Evolutionary conservation across 2,113 vertebrate genomes (phyloP).

Genomic region (Struthidea cinerea): DNA sequence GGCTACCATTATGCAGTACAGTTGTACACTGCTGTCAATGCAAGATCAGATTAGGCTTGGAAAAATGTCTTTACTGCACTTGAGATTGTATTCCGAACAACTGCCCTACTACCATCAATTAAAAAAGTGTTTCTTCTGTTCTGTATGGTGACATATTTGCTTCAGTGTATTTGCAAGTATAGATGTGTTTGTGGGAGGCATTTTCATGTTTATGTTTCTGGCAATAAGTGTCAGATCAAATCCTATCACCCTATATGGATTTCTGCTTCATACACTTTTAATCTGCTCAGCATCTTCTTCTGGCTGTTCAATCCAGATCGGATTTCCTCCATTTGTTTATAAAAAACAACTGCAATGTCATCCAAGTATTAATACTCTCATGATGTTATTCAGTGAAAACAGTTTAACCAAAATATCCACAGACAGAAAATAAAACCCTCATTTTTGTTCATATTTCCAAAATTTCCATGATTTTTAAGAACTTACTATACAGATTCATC

Average conservation of each 20-base stretch:
- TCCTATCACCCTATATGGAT: not conserved
- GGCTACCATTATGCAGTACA: not conserved
- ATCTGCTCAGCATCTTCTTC: not conserved
- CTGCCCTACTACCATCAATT: not conserved
- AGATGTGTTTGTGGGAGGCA: not conserved
- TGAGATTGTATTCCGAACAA: not conserved
- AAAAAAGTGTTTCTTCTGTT: not conserved
- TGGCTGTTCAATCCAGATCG: not conserved
- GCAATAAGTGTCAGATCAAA: not conserved
- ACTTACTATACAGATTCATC: not conserved
- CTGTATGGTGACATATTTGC: not conserved
- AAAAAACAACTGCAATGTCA: not conserved
- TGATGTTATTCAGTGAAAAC: not conserved
- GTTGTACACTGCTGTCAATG: not conserved
- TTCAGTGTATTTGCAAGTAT: not conserved
- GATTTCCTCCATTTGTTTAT: not conserved
- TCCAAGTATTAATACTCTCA: not conserved
- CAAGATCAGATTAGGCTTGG: not conserved
- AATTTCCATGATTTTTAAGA: not conserved
- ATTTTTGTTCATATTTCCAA: not conserved
- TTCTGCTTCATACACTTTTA: constrained; percentile 6
- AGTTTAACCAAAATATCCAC: not conserved
- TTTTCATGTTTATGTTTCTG: not conserved
- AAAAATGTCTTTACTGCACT: not conserved
- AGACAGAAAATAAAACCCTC: not conserved